Conservation (phyloP, 2,797 vertebrate genomes). For the Alfaro cultratus region DNA sequence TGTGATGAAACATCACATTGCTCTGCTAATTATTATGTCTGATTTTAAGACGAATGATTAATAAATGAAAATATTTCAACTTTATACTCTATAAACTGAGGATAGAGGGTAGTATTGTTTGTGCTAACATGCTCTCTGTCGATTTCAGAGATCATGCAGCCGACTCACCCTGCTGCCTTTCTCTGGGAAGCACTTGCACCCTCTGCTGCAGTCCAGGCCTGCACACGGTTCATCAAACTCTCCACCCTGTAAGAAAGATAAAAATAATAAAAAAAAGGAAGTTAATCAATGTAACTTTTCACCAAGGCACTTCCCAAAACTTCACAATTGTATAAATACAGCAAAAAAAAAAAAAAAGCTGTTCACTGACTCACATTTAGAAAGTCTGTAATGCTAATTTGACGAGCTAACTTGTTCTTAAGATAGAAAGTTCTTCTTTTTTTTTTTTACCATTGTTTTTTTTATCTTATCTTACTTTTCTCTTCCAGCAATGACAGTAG, state of each 20-base stretch:
- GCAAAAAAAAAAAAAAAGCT: background rate
- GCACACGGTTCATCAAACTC: conserved; percentile 82
- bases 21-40: too few relatives aligned
- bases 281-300: background rate
- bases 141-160: background rate
- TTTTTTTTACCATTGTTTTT: background rate
- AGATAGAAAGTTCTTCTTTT: background rate
- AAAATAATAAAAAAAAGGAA: conserved; percentile 16
- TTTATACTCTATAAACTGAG: background rate
- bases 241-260: conserved; percentile 75
- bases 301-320: background rate
- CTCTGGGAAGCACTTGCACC: conserved; percentile 88
- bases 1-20: background rate
- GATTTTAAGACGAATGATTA: background rate
- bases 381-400: background rate
- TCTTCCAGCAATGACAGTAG: background rate
- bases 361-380: background rate
- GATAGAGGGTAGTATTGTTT: background rate
- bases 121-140: too few relatives aligned
- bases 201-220: conserved; percentile 86
- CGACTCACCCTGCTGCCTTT: conserved; percentile 90
- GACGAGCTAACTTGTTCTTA: background rate
- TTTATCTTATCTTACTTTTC: background rate
- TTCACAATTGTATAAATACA: background rate
- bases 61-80: background rate